Conservation (phyloP, 2,113 vertebrate species). For the Sinocyclocheilus rhinocerous region DNA sequence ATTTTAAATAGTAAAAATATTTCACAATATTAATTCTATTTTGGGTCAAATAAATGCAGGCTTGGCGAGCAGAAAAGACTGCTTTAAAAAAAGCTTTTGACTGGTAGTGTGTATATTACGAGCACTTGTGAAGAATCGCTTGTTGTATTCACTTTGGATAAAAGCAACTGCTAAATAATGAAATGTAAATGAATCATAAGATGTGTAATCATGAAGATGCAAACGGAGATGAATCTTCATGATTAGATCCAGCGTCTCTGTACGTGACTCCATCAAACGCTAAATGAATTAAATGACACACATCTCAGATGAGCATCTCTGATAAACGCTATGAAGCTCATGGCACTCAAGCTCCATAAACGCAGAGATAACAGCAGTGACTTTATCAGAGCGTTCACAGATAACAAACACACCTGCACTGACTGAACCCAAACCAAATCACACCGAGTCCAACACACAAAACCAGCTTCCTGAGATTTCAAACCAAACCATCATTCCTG, state of each 20-base stretch:
- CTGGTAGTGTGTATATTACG: too few relatives aligned
- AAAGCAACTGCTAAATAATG: neutral
- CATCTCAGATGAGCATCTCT: neutral
- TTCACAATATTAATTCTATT: too few relatives aligned
- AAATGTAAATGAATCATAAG: neutral
- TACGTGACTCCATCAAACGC: neutral
- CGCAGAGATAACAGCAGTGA: neutral
- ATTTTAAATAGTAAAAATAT: too few relatives aligned
- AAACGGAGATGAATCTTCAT: neutral
- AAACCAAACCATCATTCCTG: neutral
- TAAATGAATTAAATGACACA: neutral
- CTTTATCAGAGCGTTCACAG: neutral
- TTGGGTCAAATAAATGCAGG: too few relatives aligned
- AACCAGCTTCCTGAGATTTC: neutral
- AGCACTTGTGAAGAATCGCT: too few relatives aligned
- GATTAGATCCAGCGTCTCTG: neutral
- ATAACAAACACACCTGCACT: neutral
- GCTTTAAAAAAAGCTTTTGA: too few relatives aligned
- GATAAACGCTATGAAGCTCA: neutral
- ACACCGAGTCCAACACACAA: neutral
- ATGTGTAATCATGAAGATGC: neutral
- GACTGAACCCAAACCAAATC: neutral
- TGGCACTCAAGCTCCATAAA: neutral
- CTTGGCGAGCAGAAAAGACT: too few relatives aligned
- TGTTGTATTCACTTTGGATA: too few relatives aligned